Percentiles rank a stretch among this genome's conserved stretches.
Conservation (phyloP, 30 jellyfish, hydroid and myxozoan genomes). For the Catostylus mosaicus region DNA sequence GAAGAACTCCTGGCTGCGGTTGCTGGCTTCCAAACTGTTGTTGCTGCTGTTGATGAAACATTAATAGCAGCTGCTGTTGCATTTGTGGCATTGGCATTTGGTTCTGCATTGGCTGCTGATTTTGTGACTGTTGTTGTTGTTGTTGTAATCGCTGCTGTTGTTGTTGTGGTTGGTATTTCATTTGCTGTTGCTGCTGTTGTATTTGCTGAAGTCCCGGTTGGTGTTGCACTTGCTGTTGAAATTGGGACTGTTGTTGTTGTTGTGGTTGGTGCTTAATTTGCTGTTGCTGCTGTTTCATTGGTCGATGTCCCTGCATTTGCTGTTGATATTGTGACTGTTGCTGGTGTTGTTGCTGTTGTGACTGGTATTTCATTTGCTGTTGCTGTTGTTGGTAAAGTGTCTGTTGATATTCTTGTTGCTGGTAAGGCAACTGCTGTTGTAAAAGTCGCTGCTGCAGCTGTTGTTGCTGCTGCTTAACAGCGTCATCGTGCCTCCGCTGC, state of each 20-base stretch:
- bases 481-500: background rate
- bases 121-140: slow-evolving; percentile 31
- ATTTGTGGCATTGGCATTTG: background rate
- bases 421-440: background rate
- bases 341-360: slow-evolving; percentile 6
- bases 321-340: slow-evolving; percentile 3
- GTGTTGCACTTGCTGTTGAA: slow-evolving; percentile 10
- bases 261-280: slow-evolving; percentile 8
- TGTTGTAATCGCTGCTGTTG: slow-evolving; percentile 10
- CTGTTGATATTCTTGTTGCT: background rate
- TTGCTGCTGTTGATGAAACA: slow-evolving; percentile 35
- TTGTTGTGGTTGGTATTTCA: background rate
- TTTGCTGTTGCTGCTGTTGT: slow-evolving; percentile 15
- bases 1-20: background rate
- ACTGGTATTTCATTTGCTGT: background rate
- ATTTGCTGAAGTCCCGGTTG: background rate
- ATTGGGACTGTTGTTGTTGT: background rate
- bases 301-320: background rate
- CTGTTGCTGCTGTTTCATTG: background rate
- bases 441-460: background rate
- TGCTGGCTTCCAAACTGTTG: slow-evolving; percentile 2
- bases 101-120: slow-evolving; percentile 16
- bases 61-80: slow-evolving; percentile 10
- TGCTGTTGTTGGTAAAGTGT: background rate
- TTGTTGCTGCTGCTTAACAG: slow-evolving; percentile 1